Base-by-base conservation (phyloP, 1,140 invertebrate species). In the Cylas formicarius region DNA sequence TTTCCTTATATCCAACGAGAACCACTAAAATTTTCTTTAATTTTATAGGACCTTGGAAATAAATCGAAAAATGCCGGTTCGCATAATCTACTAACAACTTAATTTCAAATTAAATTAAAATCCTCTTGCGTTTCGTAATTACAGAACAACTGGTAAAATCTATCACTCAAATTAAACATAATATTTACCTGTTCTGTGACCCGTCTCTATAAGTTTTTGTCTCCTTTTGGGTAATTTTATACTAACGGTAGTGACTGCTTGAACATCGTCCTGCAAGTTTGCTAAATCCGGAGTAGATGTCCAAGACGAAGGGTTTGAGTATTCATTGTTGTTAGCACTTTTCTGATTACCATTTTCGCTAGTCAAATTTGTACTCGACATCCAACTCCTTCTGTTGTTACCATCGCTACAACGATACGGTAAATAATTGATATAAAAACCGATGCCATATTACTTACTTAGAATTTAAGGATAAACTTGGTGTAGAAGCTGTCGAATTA, bases 401-500 rank as follows among this genome's bases (percentile, higher is more conserved):
- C 37, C 33, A 35, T 57, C 52, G 35, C 53, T 57, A 36, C n/a
- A n/a, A n/a, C n/a, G n/a, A n/a, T n/a, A n/a, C n/a, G n/a, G n/a
- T n/a, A n/a, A 33, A 52, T 39, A 45, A 47, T 18, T 32, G 8
- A 49, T 37, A 27, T 37, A 16, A 35, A 9, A 44, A n/a, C 7
- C 2, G 9, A 11, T 22, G 33, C 22, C 22, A 14, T 9, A 35
- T 17, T 35, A 56, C 66, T 31, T 52, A 55, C 53, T 48, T 70
- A 54, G 77, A 73, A 71, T 73, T 78, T 74, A 75, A 78, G 35
- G 71, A 69, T 24, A 88, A 71, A 66, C 73, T 82, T 7, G 85
- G 84, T 9, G 84, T 80, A 22, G 86, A 87, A 20, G 78, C 75
- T 27, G 84, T 82, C 28, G 79, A 74, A 48, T 84, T 82, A 57